Percentiles rank a stretch among this genome's conserved stretches.
Conservation (phyloP, 2,888 invertebrate genomes). For the Acanthococcus lagerstroemiae region DNA sequence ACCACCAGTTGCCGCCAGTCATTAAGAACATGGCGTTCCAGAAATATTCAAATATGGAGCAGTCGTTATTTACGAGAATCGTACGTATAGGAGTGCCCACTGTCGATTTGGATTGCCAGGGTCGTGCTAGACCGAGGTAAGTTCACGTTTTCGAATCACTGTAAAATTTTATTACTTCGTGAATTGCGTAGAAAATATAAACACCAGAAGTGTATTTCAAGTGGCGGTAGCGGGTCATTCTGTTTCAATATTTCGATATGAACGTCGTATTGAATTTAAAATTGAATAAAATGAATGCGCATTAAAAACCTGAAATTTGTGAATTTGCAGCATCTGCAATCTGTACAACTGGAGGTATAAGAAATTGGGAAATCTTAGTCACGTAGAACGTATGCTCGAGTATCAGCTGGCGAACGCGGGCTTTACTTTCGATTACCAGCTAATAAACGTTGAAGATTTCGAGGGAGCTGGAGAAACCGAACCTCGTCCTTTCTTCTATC, state of each 20-base stretch:
- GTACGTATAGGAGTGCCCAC: conserved; percentile 94
- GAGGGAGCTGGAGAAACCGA: conserved; percentile 94
- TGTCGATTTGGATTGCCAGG: conserved; percentile 94
- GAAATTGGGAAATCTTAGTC: conserved; percentile 83
- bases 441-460: conserved; percentile 93
- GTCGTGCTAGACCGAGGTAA: conserved; percentile 76
- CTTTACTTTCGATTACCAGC: conserved; percentile 82
- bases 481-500: conserved; percentile 97
- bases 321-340: conserved; percentile 63
- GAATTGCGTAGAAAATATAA: too few species aligned
- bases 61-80: conserved; percentile 91
- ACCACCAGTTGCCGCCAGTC: conserved; percentile 97
- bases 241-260: background rate
- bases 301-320: background rate
- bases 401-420: conserved; percentile 88
- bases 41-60: conserved; percentile 99
- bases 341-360: conserved; percentile 96
- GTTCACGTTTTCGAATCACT: conserved; percentile 14
- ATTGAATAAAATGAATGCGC: background rate
- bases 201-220: too few species aligned
- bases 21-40: conserved; percentile 99
- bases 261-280: background rate
- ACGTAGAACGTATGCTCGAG: conserved; percentile 73
- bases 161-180: background rate
- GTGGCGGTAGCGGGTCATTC: too few species aligned